A percentile compares a stretch with the other conserved stretches of the same genome.
Evolutionary conservation across 1,140 invertebrate species (phyloP).

Genomic region (Penaeus vannamei): DNA sequence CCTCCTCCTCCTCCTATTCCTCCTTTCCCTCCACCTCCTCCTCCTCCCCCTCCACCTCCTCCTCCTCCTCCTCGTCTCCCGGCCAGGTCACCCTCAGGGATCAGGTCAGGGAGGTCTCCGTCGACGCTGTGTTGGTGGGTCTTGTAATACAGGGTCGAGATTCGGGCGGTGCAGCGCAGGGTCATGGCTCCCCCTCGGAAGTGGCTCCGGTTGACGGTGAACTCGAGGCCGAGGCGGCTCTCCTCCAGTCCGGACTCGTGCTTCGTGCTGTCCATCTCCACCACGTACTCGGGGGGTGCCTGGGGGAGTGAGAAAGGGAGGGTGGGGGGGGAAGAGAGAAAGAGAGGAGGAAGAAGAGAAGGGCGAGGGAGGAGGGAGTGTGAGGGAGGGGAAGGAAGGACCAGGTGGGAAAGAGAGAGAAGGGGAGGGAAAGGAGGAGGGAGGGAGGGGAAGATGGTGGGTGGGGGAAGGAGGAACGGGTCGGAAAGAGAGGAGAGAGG

Average conservation of each 20-base stretch:
- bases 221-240: conserved; percentile 2
- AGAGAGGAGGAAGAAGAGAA: neutral
- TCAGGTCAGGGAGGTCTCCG: neutral
- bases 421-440: neutral
- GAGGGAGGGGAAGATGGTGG: neutral
- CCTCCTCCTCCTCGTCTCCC: too few relatives aligned
- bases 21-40: too few relatives aligned
- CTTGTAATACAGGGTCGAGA: conserved; percentile 31
- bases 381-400: neutral
- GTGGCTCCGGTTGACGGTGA: neutral
- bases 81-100: too few relatives aligned
- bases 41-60: too few relatives aligned
- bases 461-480: neutral
- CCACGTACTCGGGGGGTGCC: neutral
- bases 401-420: neutral
- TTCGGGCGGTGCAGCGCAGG: neutral
- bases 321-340: too few relatives aligned
- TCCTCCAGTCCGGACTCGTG: neutral
- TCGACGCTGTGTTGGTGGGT: conserved; percentile 34
- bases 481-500: neutral
- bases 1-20: too few relatives aligned
- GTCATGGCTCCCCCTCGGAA: conserved; percentile 31
- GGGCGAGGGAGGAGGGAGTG: neutral
- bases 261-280: neutral
- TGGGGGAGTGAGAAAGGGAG: neutral